Conservation (phyloP, 2,888 invertebrate species). For the Adelphocoris suturalis region DNA sequence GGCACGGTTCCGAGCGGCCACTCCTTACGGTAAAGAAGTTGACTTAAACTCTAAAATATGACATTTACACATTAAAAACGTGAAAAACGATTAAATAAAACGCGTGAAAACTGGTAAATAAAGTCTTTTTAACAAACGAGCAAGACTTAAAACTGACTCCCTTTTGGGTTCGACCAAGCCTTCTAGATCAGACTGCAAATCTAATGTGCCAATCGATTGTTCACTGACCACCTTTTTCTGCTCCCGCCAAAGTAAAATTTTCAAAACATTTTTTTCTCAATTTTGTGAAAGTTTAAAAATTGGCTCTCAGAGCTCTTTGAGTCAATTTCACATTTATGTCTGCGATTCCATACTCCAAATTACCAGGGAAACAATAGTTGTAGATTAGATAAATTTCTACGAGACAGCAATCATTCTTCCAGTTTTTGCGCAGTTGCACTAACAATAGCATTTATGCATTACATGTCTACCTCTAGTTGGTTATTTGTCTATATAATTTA, state of each 20-base stretch:
- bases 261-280: background rate
- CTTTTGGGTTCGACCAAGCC: constrained; percentile 63
- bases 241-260: constrained; percentile 33
- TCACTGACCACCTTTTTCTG: constrained; percentile 34
- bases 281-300: too few relatives aligned
- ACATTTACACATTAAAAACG: constrained; percentile 34
- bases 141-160: constrained; percentile 67
- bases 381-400: too few relatives aligned
- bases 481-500: too few relatives aligned
- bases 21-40: constrained; percentile 52
- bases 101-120: constrained; percentile 47
- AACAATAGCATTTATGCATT: too few relatives aligned
- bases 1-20: constrained; percentile 28
- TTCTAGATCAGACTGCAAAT: constrained; percentile 65
- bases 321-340: too few relatives aligned
- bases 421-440: too few relatives aligned
- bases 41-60: constrained; percentile 8
- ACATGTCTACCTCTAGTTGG: too few relatives aligned
- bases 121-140: constrained; percentile 60
- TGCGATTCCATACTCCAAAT: too few relatives aligned
- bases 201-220: constrained; percentile 68
- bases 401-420: too few relatives aligned
- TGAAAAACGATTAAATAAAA: constrained; percentile 51
- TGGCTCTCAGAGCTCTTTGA: too few relatives aligned
- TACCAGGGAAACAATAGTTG: too few relatives aligned